Evolutionary conservation across 92 coral and sea anemone genomes (phyloP).

Genomic region (Parazoanthus atlanticus): DNA sequence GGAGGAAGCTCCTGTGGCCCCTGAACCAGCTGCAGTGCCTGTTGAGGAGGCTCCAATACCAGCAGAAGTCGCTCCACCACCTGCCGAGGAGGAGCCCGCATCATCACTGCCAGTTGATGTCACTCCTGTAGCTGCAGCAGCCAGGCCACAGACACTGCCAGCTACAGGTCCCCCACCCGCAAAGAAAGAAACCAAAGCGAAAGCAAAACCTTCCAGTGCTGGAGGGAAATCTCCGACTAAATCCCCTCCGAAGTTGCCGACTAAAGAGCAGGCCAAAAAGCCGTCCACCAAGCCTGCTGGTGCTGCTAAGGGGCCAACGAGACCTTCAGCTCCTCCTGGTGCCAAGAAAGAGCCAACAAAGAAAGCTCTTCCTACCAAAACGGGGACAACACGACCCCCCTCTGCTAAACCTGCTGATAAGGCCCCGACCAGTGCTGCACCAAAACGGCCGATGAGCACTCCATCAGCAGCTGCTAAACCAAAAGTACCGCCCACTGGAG

Average conservation of each 20-base stretch:
- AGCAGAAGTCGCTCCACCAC: conserved; percentile 1
- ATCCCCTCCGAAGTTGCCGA: conserved; percentile 16
- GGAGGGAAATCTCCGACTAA: conserved; percentile 25
- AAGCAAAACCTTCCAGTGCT: conserved; percentile 11
- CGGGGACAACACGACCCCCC: conserved; percentile 6
- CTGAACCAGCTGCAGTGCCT: background rate
- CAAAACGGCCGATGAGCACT: background rate
- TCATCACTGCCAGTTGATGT: background rate
- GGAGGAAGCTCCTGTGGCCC: background rate
- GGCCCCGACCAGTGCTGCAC: background rate
- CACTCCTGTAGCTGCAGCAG: background rate
- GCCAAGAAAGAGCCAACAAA: conserved; percentile 24
- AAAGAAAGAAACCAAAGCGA: conserved; percentile 18
- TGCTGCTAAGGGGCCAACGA: background rate
- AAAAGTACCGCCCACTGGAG: conserved; percentile 10
- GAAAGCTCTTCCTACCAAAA: conserved; percentile 14
- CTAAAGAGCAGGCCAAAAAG: conserved; percentile 27
- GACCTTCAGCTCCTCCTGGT: background rate
- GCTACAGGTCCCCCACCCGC: background rate
- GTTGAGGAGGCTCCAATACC: background rate
- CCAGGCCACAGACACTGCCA: conserved; percentile 21
- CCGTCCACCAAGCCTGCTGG: conserved; percentile 2
- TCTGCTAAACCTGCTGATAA: conserved; percentile 31
- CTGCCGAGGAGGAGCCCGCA: background rate
- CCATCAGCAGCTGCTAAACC: background rate